Base-by-base conservation (phyloP, 1,140 invertebrate species). In the Ips nitidus region DNA sequence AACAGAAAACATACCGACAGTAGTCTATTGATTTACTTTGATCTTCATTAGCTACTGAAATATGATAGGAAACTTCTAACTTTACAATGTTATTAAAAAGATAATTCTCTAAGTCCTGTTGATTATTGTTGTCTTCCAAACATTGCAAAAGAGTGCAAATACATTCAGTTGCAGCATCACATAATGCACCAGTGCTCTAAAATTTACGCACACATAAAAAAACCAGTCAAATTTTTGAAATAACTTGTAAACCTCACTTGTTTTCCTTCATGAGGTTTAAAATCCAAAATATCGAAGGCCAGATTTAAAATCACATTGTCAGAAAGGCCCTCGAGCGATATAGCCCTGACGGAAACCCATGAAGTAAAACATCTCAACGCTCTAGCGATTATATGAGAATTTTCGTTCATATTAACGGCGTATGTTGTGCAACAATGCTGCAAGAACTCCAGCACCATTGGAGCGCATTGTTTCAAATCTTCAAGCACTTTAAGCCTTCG, bases 21-120 rank as follows among this genome's bases (percentile, higher is more conserved):
- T 95, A 98, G 79, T 97, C 98, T 60, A 94, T 86, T 36, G 93
- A 93, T 78, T 91, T 91, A 76, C 97, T 94, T 70, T 90, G 88
- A 78, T 98, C 95, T 85, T 99, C 97, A 73, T 92, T 88, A 36
- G 94, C 93, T 2, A 98, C 94, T 39, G 95, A 92, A 70, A 94
- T 80, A 78, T 97, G 93, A 80, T 97, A 99, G 2, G 93, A 87
- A 56, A 92, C 88, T 75, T 95, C 92, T 61, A 98, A 82, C 41
- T 87, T 83, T 71, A 92, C 84, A 22, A 98, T 89, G 74, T 90
- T 91, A 69, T 90, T 88, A 77, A 96, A 95, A 40, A 98, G 83
- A 64, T 91, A 86, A 66, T 89, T 82, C 74, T 95, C 91, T n/a
- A 96, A 53, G 1, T 61, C 70, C 66, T 75, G 61, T 71, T 91